Percentiles rank a stretch among this genome's conserved stretches.
These are phyloP conservation scores for Valencia hispanica DNA, from an alignment of 2,797 vertebrate genomes.

Conservation along the genomic window DNA sequence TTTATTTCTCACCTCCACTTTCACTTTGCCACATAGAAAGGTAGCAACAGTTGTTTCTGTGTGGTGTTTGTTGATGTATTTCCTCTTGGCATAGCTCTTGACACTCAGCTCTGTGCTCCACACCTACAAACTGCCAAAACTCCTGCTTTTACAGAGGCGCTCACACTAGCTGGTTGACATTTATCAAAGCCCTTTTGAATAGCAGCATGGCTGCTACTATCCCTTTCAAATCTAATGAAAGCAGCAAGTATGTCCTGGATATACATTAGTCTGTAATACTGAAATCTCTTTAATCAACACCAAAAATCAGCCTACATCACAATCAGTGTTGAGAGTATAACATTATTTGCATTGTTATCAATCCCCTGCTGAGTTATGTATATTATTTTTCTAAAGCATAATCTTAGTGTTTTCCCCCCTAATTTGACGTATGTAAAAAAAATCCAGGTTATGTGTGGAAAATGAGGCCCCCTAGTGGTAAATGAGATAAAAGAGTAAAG, in stretches of 20 bases:
- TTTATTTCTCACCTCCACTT: background rate
- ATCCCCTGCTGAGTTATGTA: background rate
- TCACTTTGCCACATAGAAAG: background rate
- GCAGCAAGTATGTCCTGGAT: background rate
- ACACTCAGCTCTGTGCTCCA: background rate
- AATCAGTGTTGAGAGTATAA: background rate
- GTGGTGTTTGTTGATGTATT: background rate
- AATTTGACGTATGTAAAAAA: background rate
- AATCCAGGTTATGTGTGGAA: background rate
- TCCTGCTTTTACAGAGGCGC: background rate
- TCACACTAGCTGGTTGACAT: background rate
- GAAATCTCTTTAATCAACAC: background rate
- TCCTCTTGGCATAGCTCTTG: background rate
- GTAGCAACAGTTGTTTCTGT: background rate
- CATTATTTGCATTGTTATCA: background rate
- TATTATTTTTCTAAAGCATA: background rate
- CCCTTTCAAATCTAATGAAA: no score
- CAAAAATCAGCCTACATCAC: background rate
- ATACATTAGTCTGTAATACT: background rate
- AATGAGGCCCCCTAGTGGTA: slow-evolving; percentile 49
- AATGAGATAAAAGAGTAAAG: background rate
- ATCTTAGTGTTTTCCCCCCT: background rate
- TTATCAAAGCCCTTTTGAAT: background rate
- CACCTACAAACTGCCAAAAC: background rate
- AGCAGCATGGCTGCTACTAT: background rate